A percentile compares a stretch with the other conserved stretches of the same genome.
Conservation (phyloP, 2,888 invertebrate genomes). For the Oxyteleia sp. region DNA sequence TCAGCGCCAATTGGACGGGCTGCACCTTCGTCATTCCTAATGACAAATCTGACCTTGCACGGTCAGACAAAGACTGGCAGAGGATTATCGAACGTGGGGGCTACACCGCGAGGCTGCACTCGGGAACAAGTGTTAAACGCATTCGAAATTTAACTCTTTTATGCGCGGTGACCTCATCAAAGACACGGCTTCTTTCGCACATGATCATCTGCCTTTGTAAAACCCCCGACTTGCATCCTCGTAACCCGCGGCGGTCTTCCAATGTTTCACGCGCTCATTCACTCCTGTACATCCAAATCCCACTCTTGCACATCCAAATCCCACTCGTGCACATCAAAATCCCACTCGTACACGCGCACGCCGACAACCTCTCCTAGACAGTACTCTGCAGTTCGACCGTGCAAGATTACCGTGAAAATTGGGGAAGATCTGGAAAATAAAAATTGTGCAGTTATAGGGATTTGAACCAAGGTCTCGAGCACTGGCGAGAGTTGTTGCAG, state of each 20-base stretch:
- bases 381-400: too few relatives aligned
- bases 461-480: too few relatives aligned
- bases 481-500: too few relatives aligned
- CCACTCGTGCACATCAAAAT: constrained; percentile 17
- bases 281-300: constrained; percentile 13
- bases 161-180: constrained; percentile 66
- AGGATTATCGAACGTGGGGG: constrained; percentile 63
- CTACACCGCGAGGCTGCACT: too few relatives aligned
- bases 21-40: constrained; percentile 45
- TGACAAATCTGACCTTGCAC: constrained; percentile 66
- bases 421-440: too few relatives aligned
- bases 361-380: too few relatives aligned
- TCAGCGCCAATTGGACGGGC: constrained; percentile 2
- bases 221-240: constrained; percentile 8
- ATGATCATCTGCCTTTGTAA: constrained; percentile 10
- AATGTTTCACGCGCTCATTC: constrained; percentile 15
- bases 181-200: constrained; percentile 28
- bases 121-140: constrained; percentile 53
- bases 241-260: constrained; percentile 12
- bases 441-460: too few relatives aligned
- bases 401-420: too few relatives aligned
- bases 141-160: constrained; percentile 70
- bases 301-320: constrained; percentile 10
- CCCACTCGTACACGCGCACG: constrained; percentile 11
- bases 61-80: constrained; percentile 40